phyloP scores from a whole-genome alignment of 2,888 invertebrate species.

The Proisotoma minuta region DNA sequence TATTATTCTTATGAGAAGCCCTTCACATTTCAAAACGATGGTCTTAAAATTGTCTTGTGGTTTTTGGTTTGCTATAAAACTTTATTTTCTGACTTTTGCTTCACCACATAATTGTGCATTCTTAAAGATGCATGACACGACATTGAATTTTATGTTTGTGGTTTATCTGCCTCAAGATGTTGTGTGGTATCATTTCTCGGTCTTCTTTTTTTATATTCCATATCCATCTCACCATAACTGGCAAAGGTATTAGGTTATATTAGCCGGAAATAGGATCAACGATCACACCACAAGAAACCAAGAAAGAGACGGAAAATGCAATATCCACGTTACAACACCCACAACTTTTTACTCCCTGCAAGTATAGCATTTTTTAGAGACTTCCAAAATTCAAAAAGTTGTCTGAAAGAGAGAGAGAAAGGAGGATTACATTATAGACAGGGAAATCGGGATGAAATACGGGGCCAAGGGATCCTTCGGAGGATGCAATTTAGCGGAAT shows the following conservation, averaged over 20 bases:
- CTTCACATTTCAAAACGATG: no score
- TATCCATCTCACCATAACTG: no score
- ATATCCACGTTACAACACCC: background rate
- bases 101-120: background rate
- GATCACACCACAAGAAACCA: background rate
- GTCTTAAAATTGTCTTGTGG: no score
- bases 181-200: background rate
- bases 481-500: constrained; percentile 3
- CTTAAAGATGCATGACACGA: background rate
- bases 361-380: background rate
- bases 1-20: no score
- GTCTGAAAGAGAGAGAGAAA: background rate
- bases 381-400: background rate
- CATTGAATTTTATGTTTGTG: background rate
- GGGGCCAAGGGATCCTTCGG: background rate
- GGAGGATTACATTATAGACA: background rate
- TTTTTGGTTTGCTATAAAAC: no score
- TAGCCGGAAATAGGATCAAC: constrained; percentile 4
- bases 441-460: background rate
- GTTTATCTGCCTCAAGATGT: background rate
- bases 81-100: no score
- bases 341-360: background rate
- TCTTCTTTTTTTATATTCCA: no score
- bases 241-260: constrained; percentile 4
- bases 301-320: background rate